Percentiles rank a stretch among this genome's conserved stretches.
Evolutionary conservation across 2,113 vertebrate species (phyloP).

Genomic region (Camelus bactrianus): DNA sequence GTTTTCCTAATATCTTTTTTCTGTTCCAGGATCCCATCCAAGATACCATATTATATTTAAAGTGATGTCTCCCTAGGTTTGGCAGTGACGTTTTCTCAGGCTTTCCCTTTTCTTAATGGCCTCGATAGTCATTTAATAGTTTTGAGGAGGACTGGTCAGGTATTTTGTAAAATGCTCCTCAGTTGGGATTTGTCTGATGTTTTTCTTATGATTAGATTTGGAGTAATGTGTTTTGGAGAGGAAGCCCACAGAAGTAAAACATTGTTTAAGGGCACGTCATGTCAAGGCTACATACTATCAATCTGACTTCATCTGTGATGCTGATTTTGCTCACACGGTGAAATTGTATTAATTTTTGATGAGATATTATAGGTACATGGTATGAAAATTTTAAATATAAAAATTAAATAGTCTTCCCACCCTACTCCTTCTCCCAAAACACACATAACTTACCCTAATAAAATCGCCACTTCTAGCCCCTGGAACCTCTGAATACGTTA

Average conservation of each 20-base stretch:
- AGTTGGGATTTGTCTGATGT: not conserved
- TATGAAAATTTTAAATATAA: not conserved
- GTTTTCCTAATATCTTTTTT: not conserved
- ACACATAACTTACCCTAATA: not conserved
- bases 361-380: not conserved
- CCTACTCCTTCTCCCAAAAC: no score
- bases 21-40: not conserved
- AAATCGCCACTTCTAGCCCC: not conserved
- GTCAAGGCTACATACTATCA: not conserved
- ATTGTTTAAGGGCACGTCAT: not conserved
- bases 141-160: not conserved
- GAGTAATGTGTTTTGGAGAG: not conserved
- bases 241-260: not conserved
- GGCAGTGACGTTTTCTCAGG: not conserved
- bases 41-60: not conserved
- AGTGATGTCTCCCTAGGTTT: not conserved
- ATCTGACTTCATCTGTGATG: not conserved
- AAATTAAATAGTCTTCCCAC: not conserved
- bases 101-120: not conserved
- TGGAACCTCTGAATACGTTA: not conserved
- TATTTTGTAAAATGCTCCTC: no score
- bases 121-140: not conserved
- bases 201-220: not conserved
- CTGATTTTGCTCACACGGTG: not conserved
- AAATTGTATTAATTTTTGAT: not conserved